Percentiles rank a stretch among this genome's conserved stretches.
phyloP scores from a whole-genome alignment of 1,140 invertebrate genomes.

The Microplitis demolitor region DNA sequence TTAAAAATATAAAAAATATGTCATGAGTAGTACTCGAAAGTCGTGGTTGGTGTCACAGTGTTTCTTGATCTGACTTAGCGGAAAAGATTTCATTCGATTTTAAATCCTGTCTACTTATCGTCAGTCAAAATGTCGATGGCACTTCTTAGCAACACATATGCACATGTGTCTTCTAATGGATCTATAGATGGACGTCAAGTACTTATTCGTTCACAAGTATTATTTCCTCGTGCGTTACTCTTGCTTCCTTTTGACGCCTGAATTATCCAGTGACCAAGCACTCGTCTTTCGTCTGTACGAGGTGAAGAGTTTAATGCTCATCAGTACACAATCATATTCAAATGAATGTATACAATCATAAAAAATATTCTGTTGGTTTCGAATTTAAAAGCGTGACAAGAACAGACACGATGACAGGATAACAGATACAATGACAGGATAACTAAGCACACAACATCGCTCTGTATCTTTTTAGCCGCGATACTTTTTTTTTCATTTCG shows the following conservation, averaged over 20 bases:
- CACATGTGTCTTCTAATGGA: constrained; percentile 39
- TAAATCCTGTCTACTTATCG: neutral
- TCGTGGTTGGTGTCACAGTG: neutral
- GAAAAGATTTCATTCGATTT: neutral
- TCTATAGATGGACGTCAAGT: constrained; percentile 24
- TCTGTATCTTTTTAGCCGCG: neutral
- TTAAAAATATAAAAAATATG: neutral
- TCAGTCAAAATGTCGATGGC: neutral
- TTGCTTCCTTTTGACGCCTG: neutral
- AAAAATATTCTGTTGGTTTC: neutral
- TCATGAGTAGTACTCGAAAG: neutral
- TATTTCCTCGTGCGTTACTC: constrained; percentile 32
- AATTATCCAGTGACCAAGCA: neutral
- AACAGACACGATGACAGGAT: neutral
- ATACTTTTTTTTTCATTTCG: neutral
- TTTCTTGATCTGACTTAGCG: neutral
- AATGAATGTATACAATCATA: neutral
- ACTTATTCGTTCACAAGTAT: constrained; percentile 32
- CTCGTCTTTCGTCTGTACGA: neutral
- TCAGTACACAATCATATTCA: neutral
- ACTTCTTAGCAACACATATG: neutral
- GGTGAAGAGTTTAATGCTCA: neutral
- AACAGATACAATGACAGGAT: constrained; percentile 6
- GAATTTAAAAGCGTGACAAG: neutral
- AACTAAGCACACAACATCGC: neutral